These are phyloP conservation scores for Spatulosminthurus flaviceps DNA, from an alignment of 2,888 invertebrate species.

Conservation along the genomic window DNA sequence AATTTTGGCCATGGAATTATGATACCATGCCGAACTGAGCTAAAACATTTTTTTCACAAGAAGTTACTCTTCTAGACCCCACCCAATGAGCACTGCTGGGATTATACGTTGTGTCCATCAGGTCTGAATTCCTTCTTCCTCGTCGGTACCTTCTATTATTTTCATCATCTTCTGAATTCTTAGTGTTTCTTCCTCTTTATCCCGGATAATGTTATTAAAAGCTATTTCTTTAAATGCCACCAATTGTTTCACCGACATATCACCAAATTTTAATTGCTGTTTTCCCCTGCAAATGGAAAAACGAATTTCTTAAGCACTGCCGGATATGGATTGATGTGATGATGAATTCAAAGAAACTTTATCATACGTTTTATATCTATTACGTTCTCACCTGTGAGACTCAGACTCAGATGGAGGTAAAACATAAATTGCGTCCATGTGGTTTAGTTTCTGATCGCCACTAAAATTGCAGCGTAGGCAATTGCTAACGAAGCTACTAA, in stretches of 20 bases:
- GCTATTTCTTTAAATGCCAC: conserved; percentile 25
- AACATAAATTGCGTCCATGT: not conserved
- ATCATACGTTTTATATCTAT: too few species aligned
- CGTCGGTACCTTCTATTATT: not conserved
- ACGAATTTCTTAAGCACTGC: too few species aligned
- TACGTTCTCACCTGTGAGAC: not conserved
- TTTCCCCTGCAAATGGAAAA: not conserved
- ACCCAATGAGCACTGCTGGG: too few species aligned
- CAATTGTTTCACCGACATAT: not conserved
- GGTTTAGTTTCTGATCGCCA: not conserved
- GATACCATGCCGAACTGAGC: too few species aligned
- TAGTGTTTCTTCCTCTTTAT: not conserved
- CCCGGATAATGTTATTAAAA: not conserved
- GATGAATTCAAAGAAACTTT: too few species aligned
- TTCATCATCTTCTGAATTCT: not conserved
- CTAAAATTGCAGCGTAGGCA: not conserved
- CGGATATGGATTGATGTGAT: too few species aligned
- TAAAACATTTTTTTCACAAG: too few species aligned
- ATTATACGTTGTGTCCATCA: too few species aligned
- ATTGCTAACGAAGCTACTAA: too few species aligned
- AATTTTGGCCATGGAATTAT: too few species aligned
- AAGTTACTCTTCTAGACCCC: too few species aligned
- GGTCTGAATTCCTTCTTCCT: too few species aligned
- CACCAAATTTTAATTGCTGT: conserved; percentile 11
- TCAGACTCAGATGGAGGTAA: not conserved